Evolutionary conservation across 2,888 invertebrate species (phyloP).

Genomic region (Plebejus anna): DNA sequence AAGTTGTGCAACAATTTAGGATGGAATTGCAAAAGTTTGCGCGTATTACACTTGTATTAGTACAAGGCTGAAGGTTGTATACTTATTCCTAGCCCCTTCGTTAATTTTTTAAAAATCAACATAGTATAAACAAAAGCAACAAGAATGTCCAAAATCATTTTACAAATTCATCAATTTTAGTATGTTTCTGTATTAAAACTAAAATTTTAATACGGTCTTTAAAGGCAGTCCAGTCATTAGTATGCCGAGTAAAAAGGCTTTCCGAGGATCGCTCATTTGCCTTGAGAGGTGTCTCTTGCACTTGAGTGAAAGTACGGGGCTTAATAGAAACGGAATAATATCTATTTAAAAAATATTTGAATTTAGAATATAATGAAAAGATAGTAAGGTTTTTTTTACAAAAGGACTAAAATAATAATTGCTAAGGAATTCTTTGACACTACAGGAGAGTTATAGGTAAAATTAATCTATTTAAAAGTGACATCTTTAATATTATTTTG

Average conservation of each 20-base stretch:
- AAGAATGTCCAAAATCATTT: no score
- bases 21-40: not conserved
- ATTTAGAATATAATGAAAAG: not conserved
- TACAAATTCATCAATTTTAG: no score
- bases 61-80: no score
- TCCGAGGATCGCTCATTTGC: conserved; percentile 17
- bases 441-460: no score
- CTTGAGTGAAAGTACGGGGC: not conserved
- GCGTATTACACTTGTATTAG: not conserved
- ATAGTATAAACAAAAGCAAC: no score
- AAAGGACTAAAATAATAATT: not conserved
- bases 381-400: not conserved
- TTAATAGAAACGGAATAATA: not conserved
- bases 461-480: no score
- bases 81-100: no score
- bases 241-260: conserved; percentile 14
- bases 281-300: conserved; percentile 26
- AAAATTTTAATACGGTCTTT: not conserved
- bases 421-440: not conserved
- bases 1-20: not conserved
- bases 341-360: not conserved
- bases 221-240: conserved; percentile 22
- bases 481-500: no score
- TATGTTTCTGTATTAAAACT: not conserved
- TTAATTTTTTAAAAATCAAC: no score